These are phyloP conservation scores for Hylaea fasciaria DNA, from an alignment of 2,888 invertebrate species.

Conservation along the genomic window DNA sequence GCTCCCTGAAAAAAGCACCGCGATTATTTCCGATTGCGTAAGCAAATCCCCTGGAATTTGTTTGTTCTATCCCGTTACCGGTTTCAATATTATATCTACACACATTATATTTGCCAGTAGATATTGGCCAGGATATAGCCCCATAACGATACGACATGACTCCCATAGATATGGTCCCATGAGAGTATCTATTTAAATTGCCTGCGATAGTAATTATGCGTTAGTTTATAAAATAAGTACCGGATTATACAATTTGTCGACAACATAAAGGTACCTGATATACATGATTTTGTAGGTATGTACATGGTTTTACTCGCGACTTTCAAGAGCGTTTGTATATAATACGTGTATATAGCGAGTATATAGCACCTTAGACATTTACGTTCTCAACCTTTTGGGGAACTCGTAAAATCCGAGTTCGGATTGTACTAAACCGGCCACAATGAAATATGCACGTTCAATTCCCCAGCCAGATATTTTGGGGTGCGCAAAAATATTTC, in stretches of 20 bases:
- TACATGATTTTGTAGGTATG: no score
- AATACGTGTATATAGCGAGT: background rate
- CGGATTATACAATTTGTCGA: no score
- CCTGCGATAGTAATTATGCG: no score
- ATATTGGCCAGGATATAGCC: background rate
- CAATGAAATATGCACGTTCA: constrained; percentile 59
- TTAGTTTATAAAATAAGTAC: no score
- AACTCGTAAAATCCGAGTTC: constrained; percentile 60
- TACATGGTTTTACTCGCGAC: no score
- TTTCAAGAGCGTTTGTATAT: background rate
- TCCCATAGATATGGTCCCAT: no score
- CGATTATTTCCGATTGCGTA: constrained; percentile 53
- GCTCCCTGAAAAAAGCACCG: constrained; percentile 39
- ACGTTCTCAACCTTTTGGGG: constrained; percentile 53
- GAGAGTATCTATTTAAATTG: no score
- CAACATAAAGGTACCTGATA: no score
- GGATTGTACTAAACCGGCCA: constrained; percentile 57
- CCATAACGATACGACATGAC: no score
- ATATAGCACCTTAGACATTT: constrained; percentile 32
- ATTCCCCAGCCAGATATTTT: constrained; percentile 49
- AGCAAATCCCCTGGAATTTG: constrained; percentile 48
- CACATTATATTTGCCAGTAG: constrained; percentile 1
- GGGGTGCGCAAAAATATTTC: constrained; percentile 49
- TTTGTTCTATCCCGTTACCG: constrained; percentile 26
- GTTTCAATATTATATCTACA: constrained; percentile 26